These are phyloP conservation scores for Thaleichthys pacificus DNA, from an alignment of 2,797 vertebrate genomes.

Conservation along the genomic window DNA sequence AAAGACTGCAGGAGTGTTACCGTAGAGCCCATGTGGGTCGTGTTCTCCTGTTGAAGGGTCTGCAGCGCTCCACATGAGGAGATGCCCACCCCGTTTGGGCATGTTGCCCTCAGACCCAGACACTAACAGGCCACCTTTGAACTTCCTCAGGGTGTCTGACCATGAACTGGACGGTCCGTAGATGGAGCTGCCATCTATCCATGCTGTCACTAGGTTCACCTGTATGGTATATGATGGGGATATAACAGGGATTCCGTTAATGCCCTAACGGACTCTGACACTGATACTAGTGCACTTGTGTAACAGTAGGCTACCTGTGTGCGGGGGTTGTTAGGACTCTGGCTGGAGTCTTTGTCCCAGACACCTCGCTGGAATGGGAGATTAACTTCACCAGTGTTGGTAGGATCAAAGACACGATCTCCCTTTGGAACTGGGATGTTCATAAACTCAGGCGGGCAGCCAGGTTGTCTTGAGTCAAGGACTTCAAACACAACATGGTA, in stretches of 20 bases:
- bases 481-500: slow-evolving; percentile 88
- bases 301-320: slow-evolving; percentile 55
- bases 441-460: slow-evolving; percentile 94
- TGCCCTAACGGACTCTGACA: neutral
- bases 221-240: slow-evolving; percentile 44
- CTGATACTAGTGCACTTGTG: neutral
- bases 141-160: slow-evolving; percentile 88
- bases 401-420: slow-evolving; percentile 83
- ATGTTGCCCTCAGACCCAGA: slow-evolving; percentile 64
- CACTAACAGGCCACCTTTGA: slow-evolving; percentile 79
- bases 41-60: slow-evolving; percentile 81
- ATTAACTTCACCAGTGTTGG: slow-evolving; percentile 70
- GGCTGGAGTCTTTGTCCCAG: slow-evolving; percentile 84
- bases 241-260: neutral
- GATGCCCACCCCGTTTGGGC: slow-evolving; percentile 62
- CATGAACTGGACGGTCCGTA: slow-evolving; percentile 89
- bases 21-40: slow-evolving; percentile 75
- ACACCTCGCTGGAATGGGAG: slow-evolving; percentile 86
- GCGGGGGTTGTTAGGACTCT: slow-evolving; percentile 90
- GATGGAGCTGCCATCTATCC: slow-evolving; percentile 97
- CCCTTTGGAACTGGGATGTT: slow-evolving; percentile 82
- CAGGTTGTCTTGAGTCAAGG: slow-evolving; percentile 74
- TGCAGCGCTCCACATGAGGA: slow-evolving; percentile 85
- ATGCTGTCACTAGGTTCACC: slow-evolving; percentile 87
- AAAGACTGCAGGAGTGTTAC: slow-evolving; percentile 64